phyloP scores from a whole-genome alignment of 2,797 vertebrate species.

The Todus mexicanus region DNA sequence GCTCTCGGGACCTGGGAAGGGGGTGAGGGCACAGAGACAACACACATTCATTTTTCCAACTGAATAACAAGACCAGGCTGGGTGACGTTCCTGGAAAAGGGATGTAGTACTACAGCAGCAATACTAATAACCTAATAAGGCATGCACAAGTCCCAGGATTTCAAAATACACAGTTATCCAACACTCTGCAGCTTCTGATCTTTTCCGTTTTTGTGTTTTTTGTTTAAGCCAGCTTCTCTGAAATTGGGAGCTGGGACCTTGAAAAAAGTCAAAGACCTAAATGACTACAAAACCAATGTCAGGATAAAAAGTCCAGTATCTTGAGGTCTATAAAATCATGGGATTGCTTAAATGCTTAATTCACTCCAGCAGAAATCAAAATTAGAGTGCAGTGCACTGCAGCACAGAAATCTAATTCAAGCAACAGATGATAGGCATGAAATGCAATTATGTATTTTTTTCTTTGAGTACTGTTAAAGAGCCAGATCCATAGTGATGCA shows the following conservation, averaged over 20 bases:
- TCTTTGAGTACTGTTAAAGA: slow-evolving; percentile 29
- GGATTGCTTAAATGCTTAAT: slow-evolving; percentile 20
- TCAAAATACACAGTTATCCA: background rate
- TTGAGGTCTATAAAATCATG: slow-evolving; percentile 1
- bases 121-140: background rate
- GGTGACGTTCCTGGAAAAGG: background rate
- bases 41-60: background rate
- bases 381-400: slow-evolving; percentile 20
- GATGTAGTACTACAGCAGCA: background rate
- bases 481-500: slow-evolving; percentile 33
- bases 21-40: slow-evolving; percentile 50
- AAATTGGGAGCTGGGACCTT: background rate
- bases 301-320: background rate
- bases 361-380: slow-evolving; percentile 15
- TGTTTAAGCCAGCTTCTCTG: background rate
- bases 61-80: background rate
- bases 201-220: background rate
- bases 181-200: background rate
- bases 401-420: slow-evolving; percentile 53
- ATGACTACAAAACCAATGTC: background rate
- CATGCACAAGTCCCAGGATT: background rate
- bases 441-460: slow-evolving; percentile 42
- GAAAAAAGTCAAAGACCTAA: slow-evolving; percentile 10
- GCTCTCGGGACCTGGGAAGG: slow-evolving; percentile 91
- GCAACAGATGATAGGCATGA: slow-evolving; percentile 43